Evolutionary conservation across 2,888 invertebrate genomes (phyloP).

Genomic region (Yponomeuta sedellus): DNA sequence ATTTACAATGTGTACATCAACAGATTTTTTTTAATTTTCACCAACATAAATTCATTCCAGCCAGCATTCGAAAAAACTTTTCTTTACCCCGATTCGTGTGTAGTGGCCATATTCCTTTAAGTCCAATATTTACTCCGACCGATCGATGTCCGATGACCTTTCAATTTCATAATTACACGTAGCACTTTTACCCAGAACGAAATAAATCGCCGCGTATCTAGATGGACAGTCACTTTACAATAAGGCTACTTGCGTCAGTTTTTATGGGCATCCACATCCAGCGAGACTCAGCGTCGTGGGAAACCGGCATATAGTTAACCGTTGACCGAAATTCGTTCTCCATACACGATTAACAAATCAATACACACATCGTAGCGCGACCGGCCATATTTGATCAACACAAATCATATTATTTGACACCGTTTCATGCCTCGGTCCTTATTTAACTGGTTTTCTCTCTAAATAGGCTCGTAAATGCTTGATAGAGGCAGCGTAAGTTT

Average conservation of each 20-base stretch:
- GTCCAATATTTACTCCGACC: background rate
- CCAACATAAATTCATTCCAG: no score
- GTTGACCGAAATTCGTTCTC: conserved; percentile 76
- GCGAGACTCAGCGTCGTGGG: conserved; percentile 69
- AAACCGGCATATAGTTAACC: conserved; percentile 70
- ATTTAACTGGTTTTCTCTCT: conserved; percentile 32
- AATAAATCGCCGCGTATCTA: background rate
- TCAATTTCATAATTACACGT: conserved; percentile 10
- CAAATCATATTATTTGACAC: conserved; percentile 51
- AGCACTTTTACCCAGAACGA: background rate
- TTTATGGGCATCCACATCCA: conserved; percentile 63
- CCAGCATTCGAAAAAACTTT: background rate
- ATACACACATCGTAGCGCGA: conserved; percentile 62
- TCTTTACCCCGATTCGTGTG: background rate
- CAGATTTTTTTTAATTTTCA: background rate
- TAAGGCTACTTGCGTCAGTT: conserved; percentile 64
- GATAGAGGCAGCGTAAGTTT: conserved; percentile 20
- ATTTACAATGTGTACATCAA: background rate
- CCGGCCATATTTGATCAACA: conserved; percentile 55
- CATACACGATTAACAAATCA: conserved; percentile 74
- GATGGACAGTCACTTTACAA: conserved; percentile 24
- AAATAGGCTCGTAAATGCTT: conserved; percentile 24
- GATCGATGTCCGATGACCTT: conserved; percentile 11
- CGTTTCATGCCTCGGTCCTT: conserved; percentile 39
- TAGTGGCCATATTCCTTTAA: background rate